phyloP scores from a whole-genome alignment of 37 sponge, comb jelly and placozoan species.

The Amphimedon queenslandica region DNA sequence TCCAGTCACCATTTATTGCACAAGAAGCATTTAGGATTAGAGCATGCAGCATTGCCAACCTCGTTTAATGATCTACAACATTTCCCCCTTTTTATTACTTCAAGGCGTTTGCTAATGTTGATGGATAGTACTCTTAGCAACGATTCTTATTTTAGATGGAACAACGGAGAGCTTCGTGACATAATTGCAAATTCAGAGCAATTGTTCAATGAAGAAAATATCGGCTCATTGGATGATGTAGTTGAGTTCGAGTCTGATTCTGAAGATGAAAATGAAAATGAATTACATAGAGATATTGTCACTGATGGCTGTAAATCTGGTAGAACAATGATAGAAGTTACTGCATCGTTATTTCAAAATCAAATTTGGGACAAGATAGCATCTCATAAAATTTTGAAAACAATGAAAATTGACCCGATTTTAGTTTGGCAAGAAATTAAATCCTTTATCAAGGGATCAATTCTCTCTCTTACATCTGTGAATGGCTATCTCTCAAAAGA shows the following conservation, averaged over 20 bases:
- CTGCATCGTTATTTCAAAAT: constrained; percentile 29
- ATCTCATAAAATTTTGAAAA: background rate
- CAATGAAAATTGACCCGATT: constrained; percentile 17
- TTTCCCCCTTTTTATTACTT: constrained; percentile 75
- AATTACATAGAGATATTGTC: background rate
- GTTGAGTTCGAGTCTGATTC: constrained; percentile 21
- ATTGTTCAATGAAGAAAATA: constrained; percentile 26
- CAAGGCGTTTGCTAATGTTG: constrained; percentile 61
- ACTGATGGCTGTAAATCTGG: background rate
- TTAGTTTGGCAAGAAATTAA: constrained; percentile 84
- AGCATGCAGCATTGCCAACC: constrained; percentile 14
- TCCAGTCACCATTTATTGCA: background rate
- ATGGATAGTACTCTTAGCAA: constrained; percentile 65
- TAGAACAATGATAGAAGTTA: constrained; percentile 17
- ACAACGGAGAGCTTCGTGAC: constrained; percentile 36
- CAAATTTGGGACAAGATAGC: constrained; percentile 33
- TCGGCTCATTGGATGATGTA: constrained; percentile 9
- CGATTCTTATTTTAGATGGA: constrained; percentile 51
- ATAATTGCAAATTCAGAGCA: constrained; percentile 43
- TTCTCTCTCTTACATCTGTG: constrained; percentile 35
- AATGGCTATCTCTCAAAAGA: constrained; percentile 41
- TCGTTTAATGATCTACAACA: constrained; percentile 21
- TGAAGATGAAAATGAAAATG: constrained; percentile 9
- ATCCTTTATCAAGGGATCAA: constrained; percentile 82
- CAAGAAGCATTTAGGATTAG: constrained; percentile 15